Conservation (phyloP, 2,113 vertebrate genomes). For the Malurus elegans region DNA sequence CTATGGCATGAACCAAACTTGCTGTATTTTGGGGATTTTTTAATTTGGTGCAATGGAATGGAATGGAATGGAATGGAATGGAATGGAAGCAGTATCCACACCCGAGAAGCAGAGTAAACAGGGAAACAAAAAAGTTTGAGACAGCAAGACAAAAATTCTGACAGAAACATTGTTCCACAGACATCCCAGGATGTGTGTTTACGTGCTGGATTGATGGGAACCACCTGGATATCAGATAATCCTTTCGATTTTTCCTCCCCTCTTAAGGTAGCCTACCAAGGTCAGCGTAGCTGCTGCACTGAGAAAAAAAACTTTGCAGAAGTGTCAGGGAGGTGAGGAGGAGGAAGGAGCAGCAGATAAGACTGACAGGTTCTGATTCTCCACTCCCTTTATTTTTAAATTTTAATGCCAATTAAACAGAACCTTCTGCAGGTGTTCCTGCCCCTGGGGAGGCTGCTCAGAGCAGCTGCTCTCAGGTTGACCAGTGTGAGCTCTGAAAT, state of each 20-base stretch:
- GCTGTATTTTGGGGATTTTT: neutral
- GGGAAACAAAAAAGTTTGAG: neutral
- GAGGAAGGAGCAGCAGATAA: neutral
- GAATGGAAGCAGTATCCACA: neutral
- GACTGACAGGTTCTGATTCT: neutral
- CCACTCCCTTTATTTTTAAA: neutral
- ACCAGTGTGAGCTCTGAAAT: neutral
- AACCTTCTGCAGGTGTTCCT: neutral
- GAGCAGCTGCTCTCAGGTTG: neutral
- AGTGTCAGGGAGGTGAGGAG: neutral
- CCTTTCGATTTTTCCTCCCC: neutral
- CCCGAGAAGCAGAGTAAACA: fast-evolving
- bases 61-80: no score
- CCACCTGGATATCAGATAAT: neutral
- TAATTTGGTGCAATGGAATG: neutral
- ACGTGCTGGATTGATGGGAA: neutral
- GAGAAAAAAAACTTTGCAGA: neutral
- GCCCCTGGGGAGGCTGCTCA: neutral
- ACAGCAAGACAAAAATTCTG: neutral
- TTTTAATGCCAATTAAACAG: neutral
- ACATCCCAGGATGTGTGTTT: neutral
- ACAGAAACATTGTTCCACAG: neutral
- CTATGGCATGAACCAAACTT: neutral
- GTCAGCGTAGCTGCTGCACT: fast-evolving
- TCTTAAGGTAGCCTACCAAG: neutral